Evolutionary conservation across 2,113 vertebrate species (phyloP), one percentile per base, ranked within the genome.

Genomic region (Mormyrus lacerda): DNA sequence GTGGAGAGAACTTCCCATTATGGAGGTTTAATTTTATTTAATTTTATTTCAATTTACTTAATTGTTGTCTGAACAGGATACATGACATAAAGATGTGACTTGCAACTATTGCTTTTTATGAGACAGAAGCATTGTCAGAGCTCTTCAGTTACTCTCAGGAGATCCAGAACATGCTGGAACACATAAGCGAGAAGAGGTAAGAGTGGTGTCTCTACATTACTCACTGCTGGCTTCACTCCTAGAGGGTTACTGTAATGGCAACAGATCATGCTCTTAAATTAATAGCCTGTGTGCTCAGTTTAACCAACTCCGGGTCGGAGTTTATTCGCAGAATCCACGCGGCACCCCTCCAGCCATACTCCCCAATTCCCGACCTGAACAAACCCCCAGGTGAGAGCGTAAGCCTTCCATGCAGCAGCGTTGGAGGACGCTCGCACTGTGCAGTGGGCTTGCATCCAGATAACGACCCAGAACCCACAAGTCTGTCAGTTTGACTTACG

Each of bases 401-500:
- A 73, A 27, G 65, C 65, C 65, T 73, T 31, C 65, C 9, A 35
- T 35, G 13, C 73, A 15, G 35, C 35, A 42, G n/a, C 1, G 76
- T 4, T 44, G 55, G 21, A 21, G 35, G 53, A 61, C 2, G 3
- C 24, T 65, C 24, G 39, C 24, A 21, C 35, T 39, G 7, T 4
- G 6, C 45, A 24, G 35, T 89, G 50, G 88, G 88, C 76, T 58
- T 11, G 13, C 48, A 83, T 89, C 76, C 88, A 89, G 76, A 89
- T 82, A 82, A 10, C 39, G 35, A 89, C 44, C 48, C 79, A 84
- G 51, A 89, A 89, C 48, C 88, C 88, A 31, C 88, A 89, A 55
- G 10, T 48, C n/a, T 89, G 88, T 61, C 88, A 84, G 88, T 89
- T 89, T 83, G 53, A 89, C 73, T 89, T 89, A 89, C 79, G 55